Evolutionary conservation across 2,113 vertebrate species (phyloP), one percentile per base, ranked within the genome.

Genomic region (Emydura subglobosa): DNA sequence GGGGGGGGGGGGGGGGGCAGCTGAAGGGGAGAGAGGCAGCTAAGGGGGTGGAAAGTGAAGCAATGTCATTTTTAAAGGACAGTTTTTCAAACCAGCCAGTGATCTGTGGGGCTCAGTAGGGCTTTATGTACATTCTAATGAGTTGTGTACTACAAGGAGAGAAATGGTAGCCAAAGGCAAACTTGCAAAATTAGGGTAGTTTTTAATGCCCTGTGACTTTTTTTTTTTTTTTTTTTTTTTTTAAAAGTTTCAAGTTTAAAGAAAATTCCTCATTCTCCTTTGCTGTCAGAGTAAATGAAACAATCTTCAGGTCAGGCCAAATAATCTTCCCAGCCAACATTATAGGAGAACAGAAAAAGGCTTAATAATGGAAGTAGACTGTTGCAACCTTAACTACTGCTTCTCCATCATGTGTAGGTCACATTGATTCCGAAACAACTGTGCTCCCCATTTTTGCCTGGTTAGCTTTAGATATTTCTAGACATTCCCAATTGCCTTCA

Each of bases 1-100:
- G 1, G 19, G 10, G 29, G 6, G 13, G 39, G 2, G 0, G 0
- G 0, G n/a, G 2, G 27, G 4, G 5, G 24, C 27, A 44, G 49
- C 51, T 44, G 5, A 16, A 24, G 44, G 72, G n/a, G 9, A 59
- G 82, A 42, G 44, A n/a, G 53, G 7, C 59, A 78, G 44, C 39
- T 78, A 1, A 51, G 34, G n/a, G 6, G 14, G 27, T 21, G 10
- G 0, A 1, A 27, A 25, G 13, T 49, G 87, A 92, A 83, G 19
- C 65, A 91, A 12, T 3, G 76, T 51, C 1, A 5, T 79, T 94
- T 94, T 87, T 17, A 79, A 85, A 50, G 88, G 22, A 8, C 7
- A 47, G 1, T 11, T 89, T 85, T 85, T 90, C 19, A 31, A 12
- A 4, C 44, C 44, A 85, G 27, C 9, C 21, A 2, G 2, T 54